Conservation (phyloP, 1,140 invertebrate genomes). For the Solenopsis fugax region DNA sequence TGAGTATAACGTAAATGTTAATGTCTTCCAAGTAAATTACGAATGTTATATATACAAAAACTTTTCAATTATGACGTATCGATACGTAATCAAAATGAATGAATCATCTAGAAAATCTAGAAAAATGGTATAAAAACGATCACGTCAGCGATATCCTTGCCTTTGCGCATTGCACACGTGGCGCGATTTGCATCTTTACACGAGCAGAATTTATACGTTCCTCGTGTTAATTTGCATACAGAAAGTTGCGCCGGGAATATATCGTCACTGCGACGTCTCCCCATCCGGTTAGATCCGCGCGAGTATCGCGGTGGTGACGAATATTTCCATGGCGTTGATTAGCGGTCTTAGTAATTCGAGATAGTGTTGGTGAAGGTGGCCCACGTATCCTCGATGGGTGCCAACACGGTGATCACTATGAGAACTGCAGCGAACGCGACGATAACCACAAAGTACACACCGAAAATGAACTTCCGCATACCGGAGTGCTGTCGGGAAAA, state of each 20-base stretch:
- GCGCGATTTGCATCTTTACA: conserved; percentile 35
- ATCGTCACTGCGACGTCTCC: conserved; percentile 15
- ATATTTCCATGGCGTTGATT: conserved; percentile 37
- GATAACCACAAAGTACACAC: conserved; percentile 91
- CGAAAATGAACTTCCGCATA: conserved; percentile 91
- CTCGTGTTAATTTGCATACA: conserved; percentile 67
- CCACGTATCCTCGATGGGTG: conserved; percentile 90
- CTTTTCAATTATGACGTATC: conserved; percentile 48
- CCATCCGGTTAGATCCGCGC: not conserved
- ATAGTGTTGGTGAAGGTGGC: conserved; percentile 75
- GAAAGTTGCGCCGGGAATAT: conserved; percentile 47
- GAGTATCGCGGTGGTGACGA: conserved; percentile 24
- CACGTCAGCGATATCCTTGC: not conserved
- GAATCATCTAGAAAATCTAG: not conserved
- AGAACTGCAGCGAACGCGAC: conserved; percentile 89
- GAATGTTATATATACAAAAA: conserved; percentile 23
- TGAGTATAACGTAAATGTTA: conserved; percentile 3
- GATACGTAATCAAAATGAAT: conserved; percentile 4
- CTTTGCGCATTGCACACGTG: not conserved
- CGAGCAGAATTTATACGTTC: conserved; percentile 46
- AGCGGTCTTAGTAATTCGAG: conserved; percentile 73
- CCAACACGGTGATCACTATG: conserved; percentile 91
- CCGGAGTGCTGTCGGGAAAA: conserved; percentile 88
- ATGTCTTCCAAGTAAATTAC: conserved; percentile 2
- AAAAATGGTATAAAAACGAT: not conserved